A percentile compares a stretch with the other conserved stretches of the same genome.
Conservation (phyloP, 1,140 invertebrate species). For the Charaxes varanes region DNA sequence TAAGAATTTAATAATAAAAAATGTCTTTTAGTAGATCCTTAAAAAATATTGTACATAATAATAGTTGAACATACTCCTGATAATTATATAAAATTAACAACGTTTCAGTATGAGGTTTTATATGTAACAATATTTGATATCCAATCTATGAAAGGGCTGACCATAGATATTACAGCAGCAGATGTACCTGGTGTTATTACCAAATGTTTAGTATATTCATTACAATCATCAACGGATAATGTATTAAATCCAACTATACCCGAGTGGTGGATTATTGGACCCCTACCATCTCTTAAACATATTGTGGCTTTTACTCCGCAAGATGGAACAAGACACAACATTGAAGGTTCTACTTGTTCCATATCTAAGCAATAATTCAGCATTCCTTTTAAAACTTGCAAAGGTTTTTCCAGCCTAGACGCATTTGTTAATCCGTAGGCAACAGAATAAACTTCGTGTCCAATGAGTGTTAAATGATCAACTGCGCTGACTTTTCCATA, state of each 20-base stretch:
- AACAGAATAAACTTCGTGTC: background rate
- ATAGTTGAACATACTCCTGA: no score
- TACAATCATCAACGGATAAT: no score
- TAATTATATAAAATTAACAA: no score
- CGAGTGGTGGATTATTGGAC: constrained; percentile 9
- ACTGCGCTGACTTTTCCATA: constrained; percentile 4
- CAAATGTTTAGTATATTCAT: no score
- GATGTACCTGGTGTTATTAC: no score
- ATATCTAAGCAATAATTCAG: background rate
- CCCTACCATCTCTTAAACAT: constrained; percentile 10
- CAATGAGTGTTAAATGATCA: background rate
- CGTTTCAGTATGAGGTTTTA: no score
- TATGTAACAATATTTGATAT: no score
- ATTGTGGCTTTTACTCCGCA: constrained; percentile 8
- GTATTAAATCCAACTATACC: constrained; percentile 11
- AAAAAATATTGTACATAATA: no score
- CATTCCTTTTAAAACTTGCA: background rate
- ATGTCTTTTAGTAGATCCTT: no score
- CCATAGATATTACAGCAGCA: no score
- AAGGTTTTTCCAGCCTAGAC: background rate
- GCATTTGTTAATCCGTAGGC: background rate
- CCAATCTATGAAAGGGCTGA: no score
- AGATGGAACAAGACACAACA: constrained; percentile 1
- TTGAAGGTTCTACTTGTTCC: background rate
- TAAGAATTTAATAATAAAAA: no score